Conservation (phyloP, 35 echinoderm and acorn worm species). For the Strongylocentrotus purpuratus region DNA sequence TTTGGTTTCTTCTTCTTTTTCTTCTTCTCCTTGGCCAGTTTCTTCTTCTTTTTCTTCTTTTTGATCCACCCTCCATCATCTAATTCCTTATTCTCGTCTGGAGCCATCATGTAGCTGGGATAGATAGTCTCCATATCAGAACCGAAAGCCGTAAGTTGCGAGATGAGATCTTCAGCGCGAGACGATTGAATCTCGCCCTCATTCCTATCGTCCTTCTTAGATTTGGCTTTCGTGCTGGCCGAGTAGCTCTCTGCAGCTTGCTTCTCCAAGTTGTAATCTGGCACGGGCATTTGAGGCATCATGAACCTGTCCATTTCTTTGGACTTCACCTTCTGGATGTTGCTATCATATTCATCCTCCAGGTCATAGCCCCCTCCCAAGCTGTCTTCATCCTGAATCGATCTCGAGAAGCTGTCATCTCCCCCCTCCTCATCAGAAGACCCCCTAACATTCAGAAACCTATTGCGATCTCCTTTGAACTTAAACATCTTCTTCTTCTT, state of each 20-base stretch:
- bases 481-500: constrained; percentile 57
- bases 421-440: constrained; percentile 8
- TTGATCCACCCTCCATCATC: neutral
- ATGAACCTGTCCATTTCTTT: constrained; percentile 41
- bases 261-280: constrained; percentile 49
- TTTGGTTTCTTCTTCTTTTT: constrained; percentile 56
- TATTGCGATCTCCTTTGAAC: constrained; percentile 37
- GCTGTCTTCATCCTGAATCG: constrained; percentile 41
- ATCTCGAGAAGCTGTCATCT: constrained; percentile 39
- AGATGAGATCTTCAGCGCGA: constrained; percentile 69
- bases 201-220: neutral
- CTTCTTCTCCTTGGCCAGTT: constrained; percentile 53
- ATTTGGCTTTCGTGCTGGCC: neutral
- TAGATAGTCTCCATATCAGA: constrained; percentile 25
- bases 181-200: constrained; percentile 52
- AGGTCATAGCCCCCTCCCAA: neutral
- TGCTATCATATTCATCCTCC: neutral
- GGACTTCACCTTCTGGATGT: constrained; percentile 45
- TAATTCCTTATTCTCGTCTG: neutral
- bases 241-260: neutral
- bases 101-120: constrained; percentile 22
- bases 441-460: constrained; percentile 35
- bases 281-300: constrained; percentile 43
- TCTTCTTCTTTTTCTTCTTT: constrained; percentile 56
- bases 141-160: constrained; percentile 52